These are phyloP conservation scores for Chaetogeoica ovagalla DNA, from an alignment of 2,888 invertebrate species.

Conservation along the genomic window DNA sequence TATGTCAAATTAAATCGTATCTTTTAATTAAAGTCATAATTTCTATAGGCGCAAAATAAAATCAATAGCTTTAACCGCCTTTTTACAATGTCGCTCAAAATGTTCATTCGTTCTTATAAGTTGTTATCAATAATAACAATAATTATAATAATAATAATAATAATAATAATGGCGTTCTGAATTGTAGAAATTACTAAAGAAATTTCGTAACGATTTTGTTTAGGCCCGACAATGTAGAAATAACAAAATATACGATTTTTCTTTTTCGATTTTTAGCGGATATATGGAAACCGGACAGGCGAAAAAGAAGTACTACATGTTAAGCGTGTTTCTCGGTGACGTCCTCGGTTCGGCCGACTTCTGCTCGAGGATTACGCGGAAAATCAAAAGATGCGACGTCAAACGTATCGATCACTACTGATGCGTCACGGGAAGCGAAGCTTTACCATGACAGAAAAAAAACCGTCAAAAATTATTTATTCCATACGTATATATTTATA, in stretches of 20 bases:
- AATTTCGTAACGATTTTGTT: background rate
- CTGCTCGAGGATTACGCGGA: slow-evolving; percentile 61
- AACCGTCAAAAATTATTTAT: background rate
- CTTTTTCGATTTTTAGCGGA: slow-evolving; percentile 46
- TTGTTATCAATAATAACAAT: no score
- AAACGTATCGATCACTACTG: background rate
- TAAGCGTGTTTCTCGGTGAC: slow-evolving; percentile 84
- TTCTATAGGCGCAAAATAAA: no score
- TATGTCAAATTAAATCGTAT: no score
- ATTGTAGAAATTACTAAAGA: no score
- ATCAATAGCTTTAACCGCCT: no score
- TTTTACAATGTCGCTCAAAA: no score
- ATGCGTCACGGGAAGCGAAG: background rate
- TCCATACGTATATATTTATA: no score
- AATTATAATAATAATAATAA: no score
- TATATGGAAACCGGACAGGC: slow-evolving; percentile 58
- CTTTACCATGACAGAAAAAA: background rate
- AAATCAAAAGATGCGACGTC: slow-evolving; percentile 43
- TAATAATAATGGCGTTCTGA: no score
- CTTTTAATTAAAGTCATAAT: no score
- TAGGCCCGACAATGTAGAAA: background rate
- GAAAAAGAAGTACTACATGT: slow-evolving; percentile 77
- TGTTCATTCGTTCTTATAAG: no score
- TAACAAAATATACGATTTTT: no score
- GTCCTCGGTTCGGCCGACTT: slow-evolving; percentile 79